Conservation (phyloP, 2,797 vertebrate genomes). For the Otus scops region DNA sequence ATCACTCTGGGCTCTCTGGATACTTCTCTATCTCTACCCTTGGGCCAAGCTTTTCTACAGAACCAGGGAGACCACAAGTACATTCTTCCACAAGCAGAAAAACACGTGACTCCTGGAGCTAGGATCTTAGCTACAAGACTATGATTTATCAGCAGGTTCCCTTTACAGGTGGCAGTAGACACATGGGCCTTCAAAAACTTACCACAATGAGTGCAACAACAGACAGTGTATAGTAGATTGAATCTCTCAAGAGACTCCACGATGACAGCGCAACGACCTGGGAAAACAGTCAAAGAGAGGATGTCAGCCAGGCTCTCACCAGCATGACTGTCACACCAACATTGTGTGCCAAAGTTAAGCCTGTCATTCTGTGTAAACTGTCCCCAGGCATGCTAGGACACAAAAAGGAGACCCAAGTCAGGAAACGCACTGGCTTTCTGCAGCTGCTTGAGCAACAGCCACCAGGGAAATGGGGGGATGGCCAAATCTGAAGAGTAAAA, state of each 20-base stretch:
- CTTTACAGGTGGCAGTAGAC: neutral
- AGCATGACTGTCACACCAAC: rapidly evolving
- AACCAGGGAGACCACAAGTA: neutral
- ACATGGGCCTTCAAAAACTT: constrained; percentile 32
- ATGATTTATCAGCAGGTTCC: neutral
- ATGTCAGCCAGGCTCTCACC: neutral
- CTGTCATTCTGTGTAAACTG: neutral
- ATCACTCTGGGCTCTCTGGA: neutral
- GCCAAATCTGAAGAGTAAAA: neutral
- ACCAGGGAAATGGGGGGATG: neutral
- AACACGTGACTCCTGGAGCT: rapidly evolving
- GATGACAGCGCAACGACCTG: constrained; percentile 88
- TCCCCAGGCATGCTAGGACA: rapidly evolving
- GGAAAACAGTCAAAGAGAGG: neutral
- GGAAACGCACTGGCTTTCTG: neutral
- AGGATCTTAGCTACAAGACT: neutral
- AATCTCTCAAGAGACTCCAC: constrained; percentile 93
- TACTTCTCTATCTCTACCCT: neutral
- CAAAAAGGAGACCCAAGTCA: rapidly evolving
- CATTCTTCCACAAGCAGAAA: neutral
- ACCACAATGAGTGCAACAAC: constrained; percentile 93
- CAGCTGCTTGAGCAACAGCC: rapidly evolving
- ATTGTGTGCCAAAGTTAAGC: rapidly evolving
- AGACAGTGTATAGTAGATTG: constrained; percentile 89
- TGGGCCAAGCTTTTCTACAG: neutral